Conservation (phyloP, 2,888 invertebrate genomes). For the Trissolcus brochymenae region DNA sequence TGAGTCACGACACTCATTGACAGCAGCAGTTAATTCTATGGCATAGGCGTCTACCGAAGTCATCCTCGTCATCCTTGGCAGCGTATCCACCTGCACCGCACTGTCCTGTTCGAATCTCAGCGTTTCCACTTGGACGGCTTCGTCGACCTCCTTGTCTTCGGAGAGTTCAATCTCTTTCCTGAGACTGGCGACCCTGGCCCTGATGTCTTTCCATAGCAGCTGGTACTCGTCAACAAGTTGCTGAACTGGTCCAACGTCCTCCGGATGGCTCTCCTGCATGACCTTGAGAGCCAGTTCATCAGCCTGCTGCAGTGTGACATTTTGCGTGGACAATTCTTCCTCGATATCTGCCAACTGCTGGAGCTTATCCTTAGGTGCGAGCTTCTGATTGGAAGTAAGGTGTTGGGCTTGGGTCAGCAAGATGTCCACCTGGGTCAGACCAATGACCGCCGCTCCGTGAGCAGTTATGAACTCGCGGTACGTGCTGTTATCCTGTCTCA, state of each 20-base stretch:
- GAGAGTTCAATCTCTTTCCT: constrained; percentile 70
- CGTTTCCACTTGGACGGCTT: constrained; percentile 84
- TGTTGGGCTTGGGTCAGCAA: constrained; percentile 84
- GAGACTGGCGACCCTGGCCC: constrained; percentile 77
- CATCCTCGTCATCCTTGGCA: constrained; percentile 80
- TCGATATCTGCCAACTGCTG: constrained; percentile 79
- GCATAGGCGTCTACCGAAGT: constrained; percentile 90
- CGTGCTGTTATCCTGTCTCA: constrained; percentile 80
- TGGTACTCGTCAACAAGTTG: constrained; percentile 83
- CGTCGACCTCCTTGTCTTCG: constrained; percentile 77
- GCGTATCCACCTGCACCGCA: constrained; percentile 89
- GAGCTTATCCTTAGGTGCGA: constrained; percentile 75
- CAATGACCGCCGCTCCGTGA: constrained; percentile 84
- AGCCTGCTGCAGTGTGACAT: constrained; percentile 78
- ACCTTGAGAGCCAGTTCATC: constrained; percentile 81
- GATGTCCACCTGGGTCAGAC: constrained; percentile 84
- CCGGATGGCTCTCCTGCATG: constrained; percentile 79
- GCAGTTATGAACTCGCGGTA: constrained; percentile 84
- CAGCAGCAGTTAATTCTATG: constrained; percentile 85
- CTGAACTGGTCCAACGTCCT: constrained; percentile 79
- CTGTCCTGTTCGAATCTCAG: constrained; percentile 86
- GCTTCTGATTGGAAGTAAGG: constrained; percentile 77
- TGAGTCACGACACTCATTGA: constrained; percentile 83
- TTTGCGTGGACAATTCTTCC: constrained; percentile 78
- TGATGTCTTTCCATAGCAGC: constrained; percentile 81